Evolutionary conservation across 2,113 vertebrate genomes (phyloP).

Genomic region (Mesocricetus auratus): DNA sequence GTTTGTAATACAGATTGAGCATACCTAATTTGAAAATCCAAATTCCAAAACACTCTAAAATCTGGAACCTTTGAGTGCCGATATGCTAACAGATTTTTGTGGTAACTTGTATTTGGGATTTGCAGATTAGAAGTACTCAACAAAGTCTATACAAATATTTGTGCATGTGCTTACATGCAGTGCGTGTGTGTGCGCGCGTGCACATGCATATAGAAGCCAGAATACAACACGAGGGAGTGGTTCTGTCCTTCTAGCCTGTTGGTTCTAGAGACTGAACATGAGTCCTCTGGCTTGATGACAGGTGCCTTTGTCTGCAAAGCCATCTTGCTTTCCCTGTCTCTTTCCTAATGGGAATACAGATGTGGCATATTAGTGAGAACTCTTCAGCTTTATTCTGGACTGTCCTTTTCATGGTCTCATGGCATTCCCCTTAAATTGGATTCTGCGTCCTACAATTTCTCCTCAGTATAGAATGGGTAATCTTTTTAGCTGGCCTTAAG

Average conservation of each 20-base stretch:
- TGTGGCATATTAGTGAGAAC: neutral
- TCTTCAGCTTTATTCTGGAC: neutral
- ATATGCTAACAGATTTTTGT: neutral
- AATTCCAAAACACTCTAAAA: neutral
- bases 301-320: neutral
- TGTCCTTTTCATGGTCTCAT: neutral
- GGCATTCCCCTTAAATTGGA: neutral
- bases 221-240: neutral
- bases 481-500: slow-evolving; percentile 34
- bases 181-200: neutral
- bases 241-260: neutral
- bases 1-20: neutral
- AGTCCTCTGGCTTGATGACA: neutral
- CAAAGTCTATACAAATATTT: neutral
- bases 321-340: neutral
- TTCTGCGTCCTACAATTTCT: slow-evolving; percentile 22
- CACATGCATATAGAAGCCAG: neutral
- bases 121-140: neutral
- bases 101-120: neutral
- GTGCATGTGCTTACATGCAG: neutral
- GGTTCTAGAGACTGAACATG: neutral
- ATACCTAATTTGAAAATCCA: neutral
- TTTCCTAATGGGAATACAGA: slow-evolving; percentile 28
- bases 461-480: neutral
- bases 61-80: neutral